These are phyloP conservation scores for Myripristis jacobus DNA, from an alignment of 2,797 vertebrate species.

Conservation along the genomic window DNA sequence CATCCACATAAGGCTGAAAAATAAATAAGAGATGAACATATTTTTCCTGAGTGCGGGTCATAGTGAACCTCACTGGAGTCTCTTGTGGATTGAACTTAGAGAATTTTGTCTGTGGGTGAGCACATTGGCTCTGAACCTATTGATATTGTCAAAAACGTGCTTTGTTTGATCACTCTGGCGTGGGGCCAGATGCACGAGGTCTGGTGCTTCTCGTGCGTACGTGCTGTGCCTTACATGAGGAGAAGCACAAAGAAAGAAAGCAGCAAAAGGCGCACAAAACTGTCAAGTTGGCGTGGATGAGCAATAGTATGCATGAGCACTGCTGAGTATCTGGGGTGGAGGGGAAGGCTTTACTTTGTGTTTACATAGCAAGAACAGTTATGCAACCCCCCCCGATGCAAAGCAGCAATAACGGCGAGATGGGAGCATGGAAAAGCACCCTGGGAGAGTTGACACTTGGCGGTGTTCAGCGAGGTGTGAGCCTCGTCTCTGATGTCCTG, in stretches of 20 bases:
- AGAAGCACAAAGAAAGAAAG: slow-evolving; percentile 20
- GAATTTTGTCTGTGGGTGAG: no score
- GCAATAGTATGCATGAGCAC: slow-evolving; percentile 31
- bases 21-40: no score
- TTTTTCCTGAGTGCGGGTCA: no score
- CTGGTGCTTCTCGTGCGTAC: neutral
- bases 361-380: slow-evolving; percentile 72
- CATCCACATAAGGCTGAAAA: no score
- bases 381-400: slow-evolving; percentile 67
- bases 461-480: slow-evolving; percentile 76
- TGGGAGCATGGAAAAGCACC: slow-evolving; percentile 46
- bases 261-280: slow-evolving; percentile 43
- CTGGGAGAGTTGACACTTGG: slow-evolving; percentile 81
- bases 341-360: slow-evolving; percentile 47
- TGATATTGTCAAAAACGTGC: slow-evolving; percentile 50
- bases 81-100: no score
- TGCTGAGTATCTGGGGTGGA: slow-evolving; percentile 13
- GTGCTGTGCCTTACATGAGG: no score
- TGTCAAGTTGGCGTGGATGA: slow-evolving; percentile 32
- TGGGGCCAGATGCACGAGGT: slow-evolving; percentile 39
- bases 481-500: slow-evolving; percentile 59
- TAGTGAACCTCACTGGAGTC: no score
- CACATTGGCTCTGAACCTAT: no score
- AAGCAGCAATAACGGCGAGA: slow-evolving; percentile 49
- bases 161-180: slow-evolving; percentile 57